Conservation (phyloP, 1,140 invertebrate genomes). For the Drosophila albomicans region DNA sequence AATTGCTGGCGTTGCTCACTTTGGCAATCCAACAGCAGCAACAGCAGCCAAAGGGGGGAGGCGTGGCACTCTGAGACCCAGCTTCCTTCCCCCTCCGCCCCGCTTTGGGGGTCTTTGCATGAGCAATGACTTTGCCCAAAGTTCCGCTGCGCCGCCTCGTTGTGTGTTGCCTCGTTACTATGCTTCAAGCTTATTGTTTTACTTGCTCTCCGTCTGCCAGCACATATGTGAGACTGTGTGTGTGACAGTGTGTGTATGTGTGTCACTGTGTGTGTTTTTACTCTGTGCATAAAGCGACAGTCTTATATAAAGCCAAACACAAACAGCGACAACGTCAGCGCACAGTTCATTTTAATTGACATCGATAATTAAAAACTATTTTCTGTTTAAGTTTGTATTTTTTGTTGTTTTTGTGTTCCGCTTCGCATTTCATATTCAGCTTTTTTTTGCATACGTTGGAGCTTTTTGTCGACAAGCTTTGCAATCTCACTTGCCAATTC, state of each 20-base stretch:
- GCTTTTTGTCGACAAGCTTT: slow-evolving; percentile 9
- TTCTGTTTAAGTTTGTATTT: slow-evolving; percentile 52
- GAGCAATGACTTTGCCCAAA: slow-evolving; percentile 48
- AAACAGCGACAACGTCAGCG: slow-evolving; percentile 20
- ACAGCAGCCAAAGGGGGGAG: background rate
- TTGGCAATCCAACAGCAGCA: slow-evolving; percentile 33
- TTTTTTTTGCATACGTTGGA: slow-evolving; percentile 34
- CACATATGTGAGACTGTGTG: background rate
- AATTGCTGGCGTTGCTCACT: slow-evolving; percentile 44
- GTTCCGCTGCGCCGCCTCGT: slow-evolving; percentile 28
- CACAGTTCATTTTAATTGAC: slow-evolving; percentile 79
- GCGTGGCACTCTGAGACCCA: slow-evolving; percentile 11
- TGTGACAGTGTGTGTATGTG: slow-evolving; percentile 9
- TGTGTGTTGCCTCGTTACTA: slow-evolving; percentile 30
- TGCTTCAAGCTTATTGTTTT: slow-evolving; percentile 53
- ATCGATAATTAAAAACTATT: slow-evolving; percentile 81
- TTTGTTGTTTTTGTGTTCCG: slow-evolving; percentile 25
- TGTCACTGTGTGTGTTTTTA: slow-evolving; percentile 7
- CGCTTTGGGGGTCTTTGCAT: slow-evolving; percentile 6
- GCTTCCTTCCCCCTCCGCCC: background rate
- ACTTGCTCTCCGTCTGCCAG: slow-evolving; percentile 18
- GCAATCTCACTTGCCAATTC: background rate
- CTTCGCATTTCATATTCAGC: slow-evolving; percentile 37
- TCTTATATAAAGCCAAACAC: slow-evolving; percentile 62
- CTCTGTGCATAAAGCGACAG: slow-evolving; percentile 13